Evolutionary conservation across 1,140 invertebrate species (phyloP).

Genomic region (Procambarus clarkii): DNA sequence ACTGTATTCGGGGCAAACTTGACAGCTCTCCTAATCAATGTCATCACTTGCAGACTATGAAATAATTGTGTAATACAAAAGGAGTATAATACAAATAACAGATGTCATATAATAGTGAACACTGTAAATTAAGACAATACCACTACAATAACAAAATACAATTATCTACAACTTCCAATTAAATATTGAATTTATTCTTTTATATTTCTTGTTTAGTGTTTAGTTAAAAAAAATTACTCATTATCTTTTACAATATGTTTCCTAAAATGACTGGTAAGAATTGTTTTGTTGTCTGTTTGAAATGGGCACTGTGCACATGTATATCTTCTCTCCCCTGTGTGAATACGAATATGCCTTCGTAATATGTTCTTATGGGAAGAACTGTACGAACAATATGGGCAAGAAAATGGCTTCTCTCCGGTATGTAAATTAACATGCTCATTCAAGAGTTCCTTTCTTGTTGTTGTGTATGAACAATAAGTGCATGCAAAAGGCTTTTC

Average conservation of each 20-base stretch:
- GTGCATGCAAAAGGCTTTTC: constrained; percentile 43
- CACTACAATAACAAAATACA: too few relatives aligned
- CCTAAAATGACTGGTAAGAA: constrained; percentile 14
- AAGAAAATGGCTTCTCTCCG: constrained; percentile 31
- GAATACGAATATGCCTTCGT: constrained; percentile 32
- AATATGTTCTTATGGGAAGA: constrained; percentile 39
- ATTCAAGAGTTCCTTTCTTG: constrained; percentile 40
- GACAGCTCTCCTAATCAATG: too few relatives aligned
- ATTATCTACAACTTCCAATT: too few relatives aligned
- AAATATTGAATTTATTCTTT: too few relatives aligned
- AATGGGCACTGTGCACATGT: constrained; percentile 19
- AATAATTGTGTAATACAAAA: too few relatives aligned
- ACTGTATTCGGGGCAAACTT: too few relatives aligned
- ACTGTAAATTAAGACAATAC: too few relatives aligned
- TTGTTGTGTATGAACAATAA: constrained; percentile 40
- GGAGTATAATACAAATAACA: too few relatives aligned
- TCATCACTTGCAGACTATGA: too few relatives aligned
- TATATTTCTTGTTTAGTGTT: too few relatives aligned
- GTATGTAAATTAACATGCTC: constrained; percentile 37
- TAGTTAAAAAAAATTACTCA: too few relatives aligned
- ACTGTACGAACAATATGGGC: constrained; percentile 43
- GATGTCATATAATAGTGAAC: too few relatives aligned
- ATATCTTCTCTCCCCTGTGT: constrained; percentile 30
- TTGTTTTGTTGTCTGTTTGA: constrained; percentile 18
- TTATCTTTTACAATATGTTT: background rate